These are phyloP conservation scores for Laothoe populi DNA, from an alignment of 2,888 invertebrate genomes.

Conservation along the genomic window DNA sequence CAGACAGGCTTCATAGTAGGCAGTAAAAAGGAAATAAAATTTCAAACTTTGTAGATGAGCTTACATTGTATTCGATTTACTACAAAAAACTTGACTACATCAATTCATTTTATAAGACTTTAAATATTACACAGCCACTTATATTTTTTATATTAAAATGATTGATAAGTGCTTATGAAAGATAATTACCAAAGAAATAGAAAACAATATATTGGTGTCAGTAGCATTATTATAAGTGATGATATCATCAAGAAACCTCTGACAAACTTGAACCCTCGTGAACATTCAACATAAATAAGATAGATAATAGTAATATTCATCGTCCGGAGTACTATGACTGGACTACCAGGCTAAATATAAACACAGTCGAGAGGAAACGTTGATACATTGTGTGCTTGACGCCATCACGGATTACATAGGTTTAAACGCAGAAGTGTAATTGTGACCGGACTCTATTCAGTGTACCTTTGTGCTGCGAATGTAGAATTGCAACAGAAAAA, in stretches of 20 bases:
- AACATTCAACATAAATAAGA: not conserved
- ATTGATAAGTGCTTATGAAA: too few relatives aligned
- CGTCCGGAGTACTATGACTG: not conserved
- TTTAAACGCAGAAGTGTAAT: not conserved
- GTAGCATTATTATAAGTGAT: too few relatives aligned
- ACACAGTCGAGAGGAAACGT: not conserved
- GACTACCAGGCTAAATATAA: not conserved
- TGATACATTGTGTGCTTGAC: not conserved
- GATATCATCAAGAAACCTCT: not conserved
- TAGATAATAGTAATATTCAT: not conserved
- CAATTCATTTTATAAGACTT: too few relatives aligned
- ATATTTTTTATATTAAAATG: too few relatives aligned
- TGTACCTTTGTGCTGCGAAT: constrained; percentile 1
- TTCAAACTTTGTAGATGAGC: too few relatives aligned
- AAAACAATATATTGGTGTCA: too few relatives aligned
- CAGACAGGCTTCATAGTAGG: too few relatives aligned
- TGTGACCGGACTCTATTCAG: not conserved
- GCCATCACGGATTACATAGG: not conserved
- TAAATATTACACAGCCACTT: too few relatives aligned
- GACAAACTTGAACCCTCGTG: not conserved
- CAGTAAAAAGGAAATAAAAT: too few relatives aligned
- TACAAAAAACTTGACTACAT: too few relatives aligned
- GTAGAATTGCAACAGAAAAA: not conserved
- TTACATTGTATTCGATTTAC: too few relatives aligned
- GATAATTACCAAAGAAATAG: too few relatives aligned